These are phyloP conservation scores for Motacilla alba DNA, from an alignment of 2,113 vertebrate genomes.

Conservation along the genomic window DNA sequence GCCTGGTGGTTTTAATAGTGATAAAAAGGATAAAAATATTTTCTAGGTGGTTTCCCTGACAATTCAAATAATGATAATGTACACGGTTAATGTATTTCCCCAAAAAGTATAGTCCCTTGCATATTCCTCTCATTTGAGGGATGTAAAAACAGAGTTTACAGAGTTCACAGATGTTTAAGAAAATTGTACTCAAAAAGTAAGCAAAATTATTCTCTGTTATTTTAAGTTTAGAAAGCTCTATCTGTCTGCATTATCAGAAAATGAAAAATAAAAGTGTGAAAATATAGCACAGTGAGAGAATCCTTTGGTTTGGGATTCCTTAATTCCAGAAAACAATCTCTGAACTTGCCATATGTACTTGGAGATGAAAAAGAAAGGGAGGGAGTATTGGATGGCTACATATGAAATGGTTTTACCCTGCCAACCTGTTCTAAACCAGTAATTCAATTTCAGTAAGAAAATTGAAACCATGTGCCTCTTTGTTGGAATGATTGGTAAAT, in stretches of 20 bases:
- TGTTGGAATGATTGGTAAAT: neutral
- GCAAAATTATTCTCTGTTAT: neutral
- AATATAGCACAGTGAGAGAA: neutral
- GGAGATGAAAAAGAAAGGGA: neutral
- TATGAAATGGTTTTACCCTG: neutral
- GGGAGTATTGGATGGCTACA: neutral
- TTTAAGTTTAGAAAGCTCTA: neutral
- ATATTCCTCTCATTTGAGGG: neutral
- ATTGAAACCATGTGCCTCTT: constrained; percentile 4
- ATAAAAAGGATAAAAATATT: neutral
- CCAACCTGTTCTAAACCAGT: constrained; percentile 2
- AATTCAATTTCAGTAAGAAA: constrained; percentile 20
- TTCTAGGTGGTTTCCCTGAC: neutral
- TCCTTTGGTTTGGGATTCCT: neutral
- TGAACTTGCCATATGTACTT: neutral
- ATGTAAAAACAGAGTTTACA: neutral
- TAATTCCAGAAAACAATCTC: neutral
- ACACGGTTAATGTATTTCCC: fast-evolving
- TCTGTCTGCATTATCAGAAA: neutral
- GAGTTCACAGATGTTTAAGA: neutral
- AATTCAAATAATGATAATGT: neutral
- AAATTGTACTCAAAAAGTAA: neutral
- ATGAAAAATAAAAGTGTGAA: neutral
- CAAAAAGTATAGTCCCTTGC: neutral
- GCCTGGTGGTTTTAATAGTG: neutral